Conservation (phyloP, 2,113 vertebrate species). For the Oxygymnocypris stewartii region DNA sequence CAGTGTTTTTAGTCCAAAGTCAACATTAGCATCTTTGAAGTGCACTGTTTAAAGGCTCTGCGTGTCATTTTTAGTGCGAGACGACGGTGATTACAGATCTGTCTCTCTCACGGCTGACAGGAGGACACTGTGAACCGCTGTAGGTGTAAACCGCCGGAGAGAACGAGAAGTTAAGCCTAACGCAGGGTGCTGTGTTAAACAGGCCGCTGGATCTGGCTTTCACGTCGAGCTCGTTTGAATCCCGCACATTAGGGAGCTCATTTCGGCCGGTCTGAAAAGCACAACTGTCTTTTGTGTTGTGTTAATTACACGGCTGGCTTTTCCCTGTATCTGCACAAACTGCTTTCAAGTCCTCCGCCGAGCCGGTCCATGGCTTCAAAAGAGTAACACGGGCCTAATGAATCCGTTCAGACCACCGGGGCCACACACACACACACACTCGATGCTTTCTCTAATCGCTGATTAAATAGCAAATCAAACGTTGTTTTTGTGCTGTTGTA, state of each 20-base stretch:
- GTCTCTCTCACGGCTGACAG: background rate
- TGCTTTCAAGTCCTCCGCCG: constrained; percentile 9
- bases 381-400: constrained; percentile 10
- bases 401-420: constrained; percentile 13
- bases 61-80: background rate
- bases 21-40: background rate
- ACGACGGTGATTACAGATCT: background rate
- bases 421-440: background rate
- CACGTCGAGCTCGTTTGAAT: constrained; percentile 1
- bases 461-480: background rate
- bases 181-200: background rate
- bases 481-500: background rate
- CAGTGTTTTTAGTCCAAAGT: background rate
- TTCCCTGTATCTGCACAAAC: background rate
- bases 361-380: background rate
- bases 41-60: background rate
- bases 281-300: constrained; percentile 21
- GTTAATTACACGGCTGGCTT: constrained; percentile 29
- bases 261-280: background rate
- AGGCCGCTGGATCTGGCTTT: background rate
- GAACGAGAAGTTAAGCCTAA: background rate
- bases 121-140: constrained; percentile 1
- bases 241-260: constrained; percentile 5
- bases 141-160: background rate
- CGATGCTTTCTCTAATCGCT: background rate